A percentile compares a stretch with the other conserved stretches of the same genome.
phyloP scores from a whole-genome alignment of 2,797 vertebrate genomes.

The Tapera naevia region DNA sequence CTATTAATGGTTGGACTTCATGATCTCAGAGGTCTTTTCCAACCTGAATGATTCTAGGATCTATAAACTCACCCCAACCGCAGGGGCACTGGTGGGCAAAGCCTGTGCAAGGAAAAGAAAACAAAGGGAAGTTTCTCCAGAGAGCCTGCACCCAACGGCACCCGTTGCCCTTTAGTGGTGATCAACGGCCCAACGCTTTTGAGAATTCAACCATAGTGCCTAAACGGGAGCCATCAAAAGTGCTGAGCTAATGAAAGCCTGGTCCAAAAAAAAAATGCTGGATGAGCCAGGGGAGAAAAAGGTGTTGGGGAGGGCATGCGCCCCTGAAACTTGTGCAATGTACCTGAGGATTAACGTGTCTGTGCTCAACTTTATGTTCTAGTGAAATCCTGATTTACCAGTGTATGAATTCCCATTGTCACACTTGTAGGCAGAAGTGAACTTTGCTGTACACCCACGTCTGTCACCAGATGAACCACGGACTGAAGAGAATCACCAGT shows the following conservation, averaged over 20 bases:
- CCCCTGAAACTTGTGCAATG: not conserved
- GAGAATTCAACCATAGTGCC: not conserved
- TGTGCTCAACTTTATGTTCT: not conserved
- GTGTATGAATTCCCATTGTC: not conserved
- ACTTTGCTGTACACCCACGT: accelerated
- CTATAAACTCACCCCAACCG: not conserved
- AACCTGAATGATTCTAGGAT: too few relatives aligned
- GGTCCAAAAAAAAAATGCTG: not conserved
- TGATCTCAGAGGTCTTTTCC: too few relatives aligned
- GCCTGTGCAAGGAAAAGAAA: not conserved
- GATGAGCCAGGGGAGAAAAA: not conserved
- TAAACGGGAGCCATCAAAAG: not conserved
- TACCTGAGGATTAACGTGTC: not conserved
- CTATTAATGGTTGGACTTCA: too few relatives aligned
- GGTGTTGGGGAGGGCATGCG: not conserved
- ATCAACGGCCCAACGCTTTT: not conserved
- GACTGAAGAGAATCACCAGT: not conserved
- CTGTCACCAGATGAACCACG: not conserved
- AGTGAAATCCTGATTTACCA: not conserved
- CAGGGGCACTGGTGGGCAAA: not conserved
- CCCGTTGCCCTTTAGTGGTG: accelerated
- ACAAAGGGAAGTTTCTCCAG: not conserved
- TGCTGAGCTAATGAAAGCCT: not conserved
- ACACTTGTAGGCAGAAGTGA: not conserved
- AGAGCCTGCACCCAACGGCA: not conserved